Base-by-base conservation (phyloP, 2,113 vertebrate species). In the Solea solea region DNA sequence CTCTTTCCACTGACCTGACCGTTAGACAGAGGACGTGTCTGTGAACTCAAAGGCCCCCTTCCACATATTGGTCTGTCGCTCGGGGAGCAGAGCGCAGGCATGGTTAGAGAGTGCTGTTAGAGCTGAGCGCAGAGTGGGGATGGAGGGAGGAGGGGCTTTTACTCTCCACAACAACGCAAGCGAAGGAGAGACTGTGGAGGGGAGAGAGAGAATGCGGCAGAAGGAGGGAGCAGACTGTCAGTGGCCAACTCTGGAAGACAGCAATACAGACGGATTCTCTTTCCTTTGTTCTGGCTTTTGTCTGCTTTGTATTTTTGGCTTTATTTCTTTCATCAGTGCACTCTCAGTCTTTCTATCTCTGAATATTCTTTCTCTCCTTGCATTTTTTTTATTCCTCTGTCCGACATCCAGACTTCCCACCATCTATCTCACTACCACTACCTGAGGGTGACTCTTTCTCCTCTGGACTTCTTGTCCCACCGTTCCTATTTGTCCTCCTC, bases 201-300 rank as follows among this genome's bases (percentile, higher is more conserved):
- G 70, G 80, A 83, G 85, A 82, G 85, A 82, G 81, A 75, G 84
- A 86, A 90, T 89, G 88, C 85, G 80, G 80, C 86, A 89, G 89
- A 69, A 78, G 73, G 69, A 82, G 72, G 34, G 39, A 85, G 76
- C 70, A 78, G 80, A 81, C 76, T 27, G 48, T 69, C 76, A 79
- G 75, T 42, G 25, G 46, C 27, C 25, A 67, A 62, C 53, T 78
- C 57, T 40, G 49, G 48, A 41, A 80, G 55, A 76, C 48, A 67
- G 9, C 46, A 59, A 79, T 48, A 63, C 16, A 15, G 45, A 69
- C 64, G 0, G 55, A 78, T 68, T 69, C 55, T 71, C 14, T 42
- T 53, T 34, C 67, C 52, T 54, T 28, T 54, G 25, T 28, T 28
- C 14, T 25, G 16, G 16, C 54, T 62, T 71, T 61, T 28, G n/a